Base-by-base conservation (phyloP, 2,888 invertebrate species). In the Erebia palarica region DNA sequence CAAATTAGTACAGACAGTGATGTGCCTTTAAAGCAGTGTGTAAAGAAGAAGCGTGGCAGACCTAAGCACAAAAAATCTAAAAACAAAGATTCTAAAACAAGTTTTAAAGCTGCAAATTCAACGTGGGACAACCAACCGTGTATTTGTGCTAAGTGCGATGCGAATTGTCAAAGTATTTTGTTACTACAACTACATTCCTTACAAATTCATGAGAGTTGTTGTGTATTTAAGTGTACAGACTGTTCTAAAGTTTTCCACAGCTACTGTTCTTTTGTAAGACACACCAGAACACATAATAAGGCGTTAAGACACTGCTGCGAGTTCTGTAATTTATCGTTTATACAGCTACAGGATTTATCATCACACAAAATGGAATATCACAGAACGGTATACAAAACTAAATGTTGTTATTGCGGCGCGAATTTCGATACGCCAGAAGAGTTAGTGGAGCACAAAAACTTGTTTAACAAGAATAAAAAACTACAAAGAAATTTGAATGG, bases 81-180 rank as follows among this genome's bases (percentile, higher is more conserved):
- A 13, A 73, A 69, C 71, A 55, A 49, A 14, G 69, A 76, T 58
- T 68, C 72, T 11, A 73, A 77, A 27, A 13, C 53, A 44, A 78
- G 83, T 47, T 77, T 80, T 4, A 73, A 80, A 0, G 70, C 79
- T 0, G 74, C 80, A 0, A 77, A 76, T 2, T 44, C 83, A 0
- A 86, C 88, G 1, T 93, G 93, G 93, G 89, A 89, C 0, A 85
- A 89, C 10, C 89, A 88, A 27, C 84, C 85, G 65, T 92, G 91
- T 75, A 80, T 87, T 0, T 93, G 93, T 78, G 91, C 88, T 0
- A 83, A 82, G 49, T 93, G 93, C 51, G 91, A 92, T 70, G 91
- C 91, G 0, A 84, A 88, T 47, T 92, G 90, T 70, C 89, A 89
- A 66, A 91, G 88, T 61, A 80, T 91, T 5, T 78, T 84, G 18